Evolutionary conservation across 2,888 invertebrate species (phyloP), one percentile per base, ranked within the genome.

Genomic region (Pocota personata): DNA sequence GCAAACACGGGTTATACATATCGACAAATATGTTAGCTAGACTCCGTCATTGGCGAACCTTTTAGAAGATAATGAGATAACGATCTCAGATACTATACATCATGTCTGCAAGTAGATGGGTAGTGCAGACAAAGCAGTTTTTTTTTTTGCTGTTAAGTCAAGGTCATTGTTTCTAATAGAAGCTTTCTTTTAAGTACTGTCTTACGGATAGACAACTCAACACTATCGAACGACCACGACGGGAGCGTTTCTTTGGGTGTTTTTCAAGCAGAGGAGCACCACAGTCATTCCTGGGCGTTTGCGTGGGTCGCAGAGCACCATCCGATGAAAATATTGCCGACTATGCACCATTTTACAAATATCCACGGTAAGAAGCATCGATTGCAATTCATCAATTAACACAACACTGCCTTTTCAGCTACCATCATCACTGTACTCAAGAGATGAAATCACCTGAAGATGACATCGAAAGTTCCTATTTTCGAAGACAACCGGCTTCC

Each of bases 191-290:
- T 46, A 10, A 92, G 93, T 98, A 98, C 93, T 98, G 98, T 94
- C 97, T 98, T 93, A 97, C 96, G 91, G 97, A 96, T 93, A 95
- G 97, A 91, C 97, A 97, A 92, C 93, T 98, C 92, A 96, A 96
- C 91, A 92, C 91, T 72, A 94, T 97, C 90, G 97, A 97, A 90
- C 93, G 93, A 89, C 91, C 93, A 12, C 88, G 93, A 87, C 91
- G 93, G 80, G 92, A 93, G 89, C 91, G 96, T 89, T 95, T 97
- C 92, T 97, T 97, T 93, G 97, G 97, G 89, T 98, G 97, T 92
- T 94, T 97, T 89, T 97, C 97, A 60, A 90, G 92, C 7, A 90
- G 94, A 48, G 92, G 93, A n/a, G 89, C 91, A 6, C 90, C 90
- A n/a, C 91, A 91, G 91, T 96, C 96, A 88, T 95, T 97, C 90